These are phyloP conservation scores for Pararge aegeria DNA, from an alignment of 1,140 invertebrate species.

Conservation along the genomic window DNA sequence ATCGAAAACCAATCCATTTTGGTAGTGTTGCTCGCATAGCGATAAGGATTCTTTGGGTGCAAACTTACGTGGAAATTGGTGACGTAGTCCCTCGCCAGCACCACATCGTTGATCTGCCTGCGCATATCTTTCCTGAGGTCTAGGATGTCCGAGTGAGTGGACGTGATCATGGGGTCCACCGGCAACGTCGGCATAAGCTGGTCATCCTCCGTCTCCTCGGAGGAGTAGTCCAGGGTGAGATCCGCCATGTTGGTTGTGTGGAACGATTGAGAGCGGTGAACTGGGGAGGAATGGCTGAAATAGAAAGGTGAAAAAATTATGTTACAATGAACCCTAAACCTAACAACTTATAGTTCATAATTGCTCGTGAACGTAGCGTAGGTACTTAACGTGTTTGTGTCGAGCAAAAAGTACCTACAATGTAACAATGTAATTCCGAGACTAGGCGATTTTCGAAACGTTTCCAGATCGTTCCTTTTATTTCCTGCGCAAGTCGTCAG, in stretches of 20 bases:
- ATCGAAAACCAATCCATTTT: too few species aligned
- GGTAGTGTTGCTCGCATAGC: too few species aligned
- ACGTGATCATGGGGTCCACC: slow-evolving; percentile 62
- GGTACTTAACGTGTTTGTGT: too few species aligned
- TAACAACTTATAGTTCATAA: too few species aligned
- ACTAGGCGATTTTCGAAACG: too few species aligned
- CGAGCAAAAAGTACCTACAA: too few species aligned
- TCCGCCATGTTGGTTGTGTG: slow-evolving; percentile 66
- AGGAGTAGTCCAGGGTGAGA: slow-evolving; percentile 63
- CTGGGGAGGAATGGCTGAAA: slow-evolving; percentile 72
- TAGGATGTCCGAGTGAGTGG: slow-evolving; percentile 64
- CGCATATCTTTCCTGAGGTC: slow-evolving; percentile 52
- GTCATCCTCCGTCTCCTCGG: slow-evolving; percentile 58
- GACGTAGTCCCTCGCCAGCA: slow-evolving; percentile 60
- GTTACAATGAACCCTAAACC: too few species aligned
- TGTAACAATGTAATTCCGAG: too few species aligned
- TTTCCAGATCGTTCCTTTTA: too few species aligned
- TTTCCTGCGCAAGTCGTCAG: too few species aligned
- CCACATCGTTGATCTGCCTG: slow-evolving; percentile 54
- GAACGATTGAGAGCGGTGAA: slow-evolving; percentile 76
- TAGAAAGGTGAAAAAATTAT: not conserved
- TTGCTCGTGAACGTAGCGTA: too few species aligned
- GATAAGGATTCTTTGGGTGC: not conserved
- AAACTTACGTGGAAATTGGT: slow-evolving; percentile 62
- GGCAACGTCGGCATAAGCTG: slow-evolving; percentile 47